phyloP scores from a whole-genome alignment of 2,888 invertebrate genomes.

The Amiota minor region DNA sequence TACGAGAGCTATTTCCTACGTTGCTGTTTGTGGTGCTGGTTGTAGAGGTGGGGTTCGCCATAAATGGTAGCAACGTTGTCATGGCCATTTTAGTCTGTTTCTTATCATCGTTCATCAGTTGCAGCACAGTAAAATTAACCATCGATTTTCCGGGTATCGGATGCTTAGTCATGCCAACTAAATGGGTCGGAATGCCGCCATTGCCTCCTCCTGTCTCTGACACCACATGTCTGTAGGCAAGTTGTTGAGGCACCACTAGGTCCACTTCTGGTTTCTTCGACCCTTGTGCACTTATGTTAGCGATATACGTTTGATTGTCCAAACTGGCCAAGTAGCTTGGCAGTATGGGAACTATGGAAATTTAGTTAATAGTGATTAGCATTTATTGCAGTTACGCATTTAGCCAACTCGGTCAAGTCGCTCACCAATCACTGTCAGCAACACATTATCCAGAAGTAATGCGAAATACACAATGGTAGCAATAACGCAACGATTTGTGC shows the following conservation, averaged over 20 bases:
- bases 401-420: background rate
- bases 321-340: conserved; percentile 82
- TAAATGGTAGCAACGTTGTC: background rate
- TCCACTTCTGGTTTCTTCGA: background rate
- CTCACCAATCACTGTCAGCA: conserved; percentile 92
- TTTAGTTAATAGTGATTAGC: background rate
- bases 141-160: conserved; percentile 72
- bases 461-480: conserved; percentile 82
- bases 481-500: conserved; percentile 64
- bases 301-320: conserved; percentile 71
- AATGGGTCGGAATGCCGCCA: conserved; percentile 50
- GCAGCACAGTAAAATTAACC: conserved; percentile 68
- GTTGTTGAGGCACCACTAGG: conserved; percentile 46
- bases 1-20: conserved; percentile 26
- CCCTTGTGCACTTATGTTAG: background rate
- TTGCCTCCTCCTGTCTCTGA: conserved; percentile 42
- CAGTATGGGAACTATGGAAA: conserved; percentile 82
- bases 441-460: conserved; percentile 87
- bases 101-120: conserved; percentile 47
- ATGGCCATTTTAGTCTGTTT: conserved; percentile 12
- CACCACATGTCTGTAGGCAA: conserved; percentile 59
- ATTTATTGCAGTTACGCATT: background rate
- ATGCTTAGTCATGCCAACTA: conserved; percentile 70
- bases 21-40: conserved; percentile 27
- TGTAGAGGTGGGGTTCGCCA: background rate